Conservation (phyloP, 2,888 invertebrate genomes). For the Plagodis pulveraria region DNA sequence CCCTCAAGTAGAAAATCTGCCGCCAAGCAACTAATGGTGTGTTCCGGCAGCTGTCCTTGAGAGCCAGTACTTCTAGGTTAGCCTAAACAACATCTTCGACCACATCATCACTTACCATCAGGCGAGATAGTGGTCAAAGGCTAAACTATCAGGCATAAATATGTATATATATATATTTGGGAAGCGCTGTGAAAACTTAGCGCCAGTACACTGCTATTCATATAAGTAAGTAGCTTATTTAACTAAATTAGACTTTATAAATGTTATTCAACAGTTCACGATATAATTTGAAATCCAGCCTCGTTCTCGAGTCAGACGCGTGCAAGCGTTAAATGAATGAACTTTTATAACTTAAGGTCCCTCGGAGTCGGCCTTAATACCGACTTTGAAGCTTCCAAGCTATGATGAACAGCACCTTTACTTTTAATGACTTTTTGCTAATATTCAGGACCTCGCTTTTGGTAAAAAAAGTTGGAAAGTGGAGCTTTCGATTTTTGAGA, state of each 20-base stretch:
- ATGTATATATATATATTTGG: too few species aligned
- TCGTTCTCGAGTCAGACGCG: conserved; percentile 62
- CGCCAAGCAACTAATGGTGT: too few species aligned
- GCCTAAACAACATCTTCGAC: too few species aligned
- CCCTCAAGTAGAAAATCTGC: too few species aligned
- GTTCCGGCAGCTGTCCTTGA: too few species aligned
- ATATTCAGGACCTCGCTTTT: conserved; percentile 68
- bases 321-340: conserved; percentile 83
- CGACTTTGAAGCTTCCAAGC: conserved; percentile 67
- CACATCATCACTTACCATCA: too few species aligned
- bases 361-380: conserved; percentile 71
- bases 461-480: conserved; percentile 63
- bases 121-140: too few species aligned
- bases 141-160: too few species aligned
- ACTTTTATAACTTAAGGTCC: conserved; percentile 81
- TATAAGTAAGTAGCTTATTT: too few species aligned
- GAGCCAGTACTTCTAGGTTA: too few species aligned
- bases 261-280: conserved; percentile 39
- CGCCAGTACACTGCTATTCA: too few species aligned
- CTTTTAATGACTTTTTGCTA: conserved; percentile 85
- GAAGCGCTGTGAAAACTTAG: too few species aligned
- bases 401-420: conserved; percentile 81
- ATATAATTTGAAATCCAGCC: conserved; percentile 75
- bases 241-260: conserved; percentile 13
- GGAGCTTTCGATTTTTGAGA: conserved; percentile 57